phyloP scores from a whole-genome alignment of 23 tunicate genomes.

The Diplosoma virens region DNA sequence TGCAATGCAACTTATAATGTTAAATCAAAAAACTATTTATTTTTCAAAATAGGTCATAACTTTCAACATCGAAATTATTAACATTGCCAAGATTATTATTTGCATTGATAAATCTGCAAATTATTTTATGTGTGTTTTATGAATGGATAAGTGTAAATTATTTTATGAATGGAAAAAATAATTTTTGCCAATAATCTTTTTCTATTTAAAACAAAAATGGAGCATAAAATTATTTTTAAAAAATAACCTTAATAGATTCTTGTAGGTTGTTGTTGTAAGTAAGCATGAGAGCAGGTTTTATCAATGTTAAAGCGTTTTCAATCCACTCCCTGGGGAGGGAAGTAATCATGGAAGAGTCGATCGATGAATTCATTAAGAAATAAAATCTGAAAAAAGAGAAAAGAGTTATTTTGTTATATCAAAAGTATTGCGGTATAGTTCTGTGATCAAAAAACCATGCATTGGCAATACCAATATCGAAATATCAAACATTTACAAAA shows the following conservation, averaged over 20 bases:
- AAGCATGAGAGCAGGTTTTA: constrained; percentile 10
- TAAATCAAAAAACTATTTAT: not conserved
- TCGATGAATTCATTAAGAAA: constrained; percentile 48
- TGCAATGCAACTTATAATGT: not conserved
- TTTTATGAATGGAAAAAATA: too few relatives aligned
- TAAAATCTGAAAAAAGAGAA: constrained; percentile 38
- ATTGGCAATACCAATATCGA: too few relatives aligned
- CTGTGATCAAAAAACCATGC: too few relatives aligned
- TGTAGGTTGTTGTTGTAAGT: constrained; percentile 18
- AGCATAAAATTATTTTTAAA: too few relatives aligned
- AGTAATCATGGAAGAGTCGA: constrained; percentile 69
- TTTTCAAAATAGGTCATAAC: too few relatives aligned
- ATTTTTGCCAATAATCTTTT: too few relatives aligned
- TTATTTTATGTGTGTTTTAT: too few relatives aligned
- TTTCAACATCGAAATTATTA: not conserved
- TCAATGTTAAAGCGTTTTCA: constrained; percentile 25
- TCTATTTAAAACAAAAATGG: too few relatives aligned
- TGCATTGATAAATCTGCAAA: not conserved
- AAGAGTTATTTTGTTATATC: too few relatives aligned
- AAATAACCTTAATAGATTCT: constrained; percentile 36
- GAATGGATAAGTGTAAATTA: too few relatives aligned
- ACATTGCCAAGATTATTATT: not conserved
- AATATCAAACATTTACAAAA: too few relatives aligned
- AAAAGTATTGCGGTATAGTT: too few relatives aligned
- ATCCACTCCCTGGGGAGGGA: constrained; percentile 45